Evolutionary conservation across 1,140 invertebrate genomes (phyloP), one percentile per base, ranked within the genome.

Genomic region (Achroia grisella): DNA sequence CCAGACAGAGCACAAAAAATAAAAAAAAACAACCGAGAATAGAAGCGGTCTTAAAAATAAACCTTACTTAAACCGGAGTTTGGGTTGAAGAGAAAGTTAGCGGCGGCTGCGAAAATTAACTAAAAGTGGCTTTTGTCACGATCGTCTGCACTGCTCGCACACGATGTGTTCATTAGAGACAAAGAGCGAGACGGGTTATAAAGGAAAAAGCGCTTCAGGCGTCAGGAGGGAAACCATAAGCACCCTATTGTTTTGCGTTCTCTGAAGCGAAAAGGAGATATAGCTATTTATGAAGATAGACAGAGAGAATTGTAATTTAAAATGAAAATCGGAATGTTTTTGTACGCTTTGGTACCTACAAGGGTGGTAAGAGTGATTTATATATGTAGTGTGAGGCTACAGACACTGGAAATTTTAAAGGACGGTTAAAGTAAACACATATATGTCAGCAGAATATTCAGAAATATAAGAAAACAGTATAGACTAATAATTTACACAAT

Each of bases 201-300:
- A 42, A 65, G 58, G 60, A 63, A 70, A 71, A 77, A 69, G 54
- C 62, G 69, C 75, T 77, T 73, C 63, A 67, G 73, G 77, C 73
- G 54, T 61, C 49, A 58, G 56, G 56, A 71, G 71, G 75, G 72
- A 72, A 75, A 61, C 67, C 61, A 56, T 67, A 68, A 78, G 77
- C 65, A 68, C 71, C 75, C 77, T 64, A 79, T 82, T 82, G 75
- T 82, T 82, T 79, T 77, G 75, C 62, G 61, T 67, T 64, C 72
- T 52, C 52, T 62, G 60, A 59, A 75, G 72, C 71, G 77, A 62
- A 60, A 70, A 69, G 57, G 54, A 58, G 50, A 52, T 49, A 51
- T 54, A 54, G 55, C 56, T 53, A 48, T 46, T 55, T 63, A 62
- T 54, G 30, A 10, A 8, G 35, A 15, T 23, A 33, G 29, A 48